These are phyloP conservation scores for Leptodactylus fuscus DNA, from an alignment of 2,113 vertebrate genomes.

Conservation along the genomic window DNA sequence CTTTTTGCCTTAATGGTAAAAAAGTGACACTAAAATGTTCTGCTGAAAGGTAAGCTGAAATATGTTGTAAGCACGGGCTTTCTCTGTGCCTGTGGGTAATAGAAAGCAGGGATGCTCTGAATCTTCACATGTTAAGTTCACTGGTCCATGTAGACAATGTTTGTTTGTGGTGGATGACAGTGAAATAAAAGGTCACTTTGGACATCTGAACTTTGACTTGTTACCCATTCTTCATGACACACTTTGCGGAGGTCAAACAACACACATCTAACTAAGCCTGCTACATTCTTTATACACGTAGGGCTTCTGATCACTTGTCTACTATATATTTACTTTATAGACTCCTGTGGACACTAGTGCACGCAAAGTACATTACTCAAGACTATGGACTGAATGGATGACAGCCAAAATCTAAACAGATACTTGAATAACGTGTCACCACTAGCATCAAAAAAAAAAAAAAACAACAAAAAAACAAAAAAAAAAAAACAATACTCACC, in stretches of 20 bases:
- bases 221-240: constrained; percentile 33
- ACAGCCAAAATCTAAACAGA: constrained; percentile 9
- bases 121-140: not conserved
- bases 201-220: constrained; percentile 54
- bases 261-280: constrained; percentile 18
- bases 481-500: too few relatives aligned
- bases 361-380: not conserved
- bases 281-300: constrained; percentile 13
- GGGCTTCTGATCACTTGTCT: not conserved
- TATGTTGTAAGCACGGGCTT: too few relatives aligned
- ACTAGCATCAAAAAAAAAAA: too few relatives aligned
- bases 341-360: not conserved
- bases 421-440: not conserved
- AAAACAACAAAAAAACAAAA: too few relatives aligned
- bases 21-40: too few relatives aligned
- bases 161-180: constrained; percentile 13
- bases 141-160: not conserved
- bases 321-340: constrained; percentile 7
- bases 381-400: not conserved
- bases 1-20: too few relatives aligned
- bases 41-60: too few relatives aligned
- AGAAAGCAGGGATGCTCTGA: not conserved
- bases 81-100: too few relatives aligned
- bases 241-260: constrained; percentile 47
- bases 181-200: constrained; percentile 36